phyloP scores from a whole-genome alignment of 2,797 vertebrate species.

The Megaceryle alcyon region DNA sequence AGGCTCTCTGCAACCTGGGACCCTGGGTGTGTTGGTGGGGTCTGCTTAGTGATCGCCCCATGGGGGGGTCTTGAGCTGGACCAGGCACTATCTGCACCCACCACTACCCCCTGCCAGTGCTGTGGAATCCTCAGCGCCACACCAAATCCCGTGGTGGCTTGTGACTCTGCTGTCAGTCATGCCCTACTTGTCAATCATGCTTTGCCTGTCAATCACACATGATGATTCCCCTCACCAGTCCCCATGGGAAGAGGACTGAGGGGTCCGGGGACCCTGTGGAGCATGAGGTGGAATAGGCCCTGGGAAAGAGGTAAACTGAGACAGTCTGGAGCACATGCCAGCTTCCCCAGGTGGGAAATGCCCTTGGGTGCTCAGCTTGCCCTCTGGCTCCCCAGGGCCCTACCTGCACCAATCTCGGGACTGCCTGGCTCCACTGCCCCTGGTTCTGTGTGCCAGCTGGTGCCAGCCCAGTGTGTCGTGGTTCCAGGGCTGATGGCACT shows the following conservation, averaged over 20 bases:
- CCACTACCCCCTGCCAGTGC: background rate
- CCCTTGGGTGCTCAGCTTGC: accelerated
- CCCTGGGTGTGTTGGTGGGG: background rate
- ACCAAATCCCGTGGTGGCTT: accelerated
- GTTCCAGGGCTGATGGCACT: background rate
- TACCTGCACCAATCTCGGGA: background rate
- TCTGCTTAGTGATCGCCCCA: background rate
- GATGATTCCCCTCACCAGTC: background rate
- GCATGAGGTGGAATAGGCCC: too few species aligned
- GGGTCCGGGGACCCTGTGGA: accelerated
- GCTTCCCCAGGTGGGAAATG: accelerated
- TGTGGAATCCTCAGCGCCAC: accelerated
- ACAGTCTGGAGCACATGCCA: accelerated
- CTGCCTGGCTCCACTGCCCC: background rate
- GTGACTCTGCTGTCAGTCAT: background rate
- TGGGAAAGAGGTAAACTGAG: background rate
- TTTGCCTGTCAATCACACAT: background rate
- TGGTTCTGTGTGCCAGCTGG: background rate
- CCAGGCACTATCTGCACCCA: background rate
- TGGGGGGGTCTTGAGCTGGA: background rate
- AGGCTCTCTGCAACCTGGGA: background rate
- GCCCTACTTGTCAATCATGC: background rate
- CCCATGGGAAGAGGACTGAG: background rate
- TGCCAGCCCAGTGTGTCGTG: background rate
- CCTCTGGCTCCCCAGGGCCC: background rate